Base-by-base conservation (phyloP, 2,797 vertebrate genomes). In the Limosa lapponica region DNA sequence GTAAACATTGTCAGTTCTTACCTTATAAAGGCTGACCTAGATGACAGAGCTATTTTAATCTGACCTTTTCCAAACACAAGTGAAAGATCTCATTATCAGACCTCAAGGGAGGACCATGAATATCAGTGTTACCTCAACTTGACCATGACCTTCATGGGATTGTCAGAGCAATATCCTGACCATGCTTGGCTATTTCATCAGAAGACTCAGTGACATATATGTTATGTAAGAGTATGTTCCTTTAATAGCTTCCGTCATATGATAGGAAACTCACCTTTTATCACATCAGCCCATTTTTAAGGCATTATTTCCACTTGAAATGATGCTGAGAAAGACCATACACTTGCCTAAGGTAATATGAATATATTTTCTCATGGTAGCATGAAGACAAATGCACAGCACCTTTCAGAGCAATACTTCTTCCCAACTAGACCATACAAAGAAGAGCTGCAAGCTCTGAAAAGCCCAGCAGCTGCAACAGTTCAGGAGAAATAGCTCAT, bases 261-360 rank as follows among this genome's bases (percentile, higher is more conserved):
- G 3, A 84, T 3, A 79, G 43, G 37, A 82, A 93, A 59, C 62
- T 66, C 37, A 70, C 37, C 34, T 58, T 90, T 82, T 84, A 72
- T 59, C 55, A 34, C 39, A 82, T 41, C 51, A 87, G 37, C n/a
- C 25, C 84, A 44, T 90, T 92, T 93, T 93, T 89, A 87, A 92
- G 43, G 27, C 48, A 77, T 85, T 87, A 83, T 66, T 94, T 96
- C 55, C 64, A 70, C 77, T 84, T 82, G 77, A 94, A 94, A 48
- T 81, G 14, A 24, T 92, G 27, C 36, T 49, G 57, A 86, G 46
- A 82, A 88, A 87, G n/a, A 82, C 52, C 79, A 59, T n/a, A 75
- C 28, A 16, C 27, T 87, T 83, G 59, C 73, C 92, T 77, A 73
- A 79, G 59, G 64, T 73, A 62, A 82, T 64, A 74, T 22, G 48